phyloP scores from a whole-genome alignment of 2,113 vertebrate genomes.

The Tachysurus vachellii region DNA sequence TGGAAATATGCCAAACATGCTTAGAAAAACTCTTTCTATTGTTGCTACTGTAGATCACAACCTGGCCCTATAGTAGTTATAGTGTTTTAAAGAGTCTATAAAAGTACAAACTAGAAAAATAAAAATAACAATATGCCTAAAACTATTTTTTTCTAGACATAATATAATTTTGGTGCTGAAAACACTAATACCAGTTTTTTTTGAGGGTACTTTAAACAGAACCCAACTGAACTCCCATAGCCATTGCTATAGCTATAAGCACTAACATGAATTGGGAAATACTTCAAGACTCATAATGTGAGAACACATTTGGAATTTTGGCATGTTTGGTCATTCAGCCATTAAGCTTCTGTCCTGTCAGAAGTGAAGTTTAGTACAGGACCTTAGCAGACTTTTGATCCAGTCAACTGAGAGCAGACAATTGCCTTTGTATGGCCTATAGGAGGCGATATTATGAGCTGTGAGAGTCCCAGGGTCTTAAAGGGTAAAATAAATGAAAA shows the following conservation, averaged over 20 bases:
- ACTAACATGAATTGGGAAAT: background rate
- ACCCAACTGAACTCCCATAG: background rate
- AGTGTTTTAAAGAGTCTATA: background rate
- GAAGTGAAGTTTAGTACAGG: slow-evolving; percentile 25
- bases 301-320: slow-evolving; percentile 12
- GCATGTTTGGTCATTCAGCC: slow-evolving; percentile 1
- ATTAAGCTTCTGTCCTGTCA: slow-evolving; percentile 21
- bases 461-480: slow-evolving; percentile 41
- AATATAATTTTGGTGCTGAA: background rate
- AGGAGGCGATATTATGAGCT: slow-evolving; percentile 44
- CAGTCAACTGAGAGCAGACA: slow-evolving; percentile 31
- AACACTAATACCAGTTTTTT: background rate
- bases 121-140: background rate
- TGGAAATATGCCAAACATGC: background rate
- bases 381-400: slow-evolving; percentile 39
- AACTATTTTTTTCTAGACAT: background rate
- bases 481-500: slow-evolving; percentile 62
- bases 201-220: background rate
- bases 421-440: slow-evolving; percentile 30
- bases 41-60: background rate
- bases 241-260: background rate
- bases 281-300: background rate
- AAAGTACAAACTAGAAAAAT: background rate
- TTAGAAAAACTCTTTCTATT: background rate
- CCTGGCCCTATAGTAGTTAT: background rate